Percentiles rank a stretch among this genome's conserved stretches.
These are phyloP conservation scores for Drosophila kanapiae DNA, from an alignment of 1,140 invertebrate genomes.

Conservation along the genomic window DNA sequence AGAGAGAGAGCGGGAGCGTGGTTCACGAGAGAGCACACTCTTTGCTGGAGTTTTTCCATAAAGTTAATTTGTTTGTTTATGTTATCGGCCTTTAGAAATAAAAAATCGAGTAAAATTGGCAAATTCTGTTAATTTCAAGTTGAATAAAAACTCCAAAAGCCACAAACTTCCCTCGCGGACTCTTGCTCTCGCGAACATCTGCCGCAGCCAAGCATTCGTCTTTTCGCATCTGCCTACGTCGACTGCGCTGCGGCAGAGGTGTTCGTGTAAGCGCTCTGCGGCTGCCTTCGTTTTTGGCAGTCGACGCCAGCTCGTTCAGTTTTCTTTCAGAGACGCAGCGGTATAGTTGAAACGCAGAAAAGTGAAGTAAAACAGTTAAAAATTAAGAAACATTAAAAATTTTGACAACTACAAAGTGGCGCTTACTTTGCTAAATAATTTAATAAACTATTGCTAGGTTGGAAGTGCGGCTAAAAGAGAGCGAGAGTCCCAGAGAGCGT, in stretches of 20 bases:
- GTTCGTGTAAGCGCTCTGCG: constrained; percentile 28
- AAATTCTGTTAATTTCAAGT: neutral
- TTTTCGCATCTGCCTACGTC: constrained; percentile 48
- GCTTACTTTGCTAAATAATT: neutral
- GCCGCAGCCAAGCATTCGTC: constrained; percentile 18
- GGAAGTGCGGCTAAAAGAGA: neutral
- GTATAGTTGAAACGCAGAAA: constrained; percentile 62
- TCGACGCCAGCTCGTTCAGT: constrained; percentile 69
- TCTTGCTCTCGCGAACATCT: constrained; percentile 38
- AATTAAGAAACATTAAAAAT: constrained; percentile 7
- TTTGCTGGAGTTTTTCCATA: neutral
- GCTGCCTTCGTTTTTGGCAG: constrained; percentile 45
- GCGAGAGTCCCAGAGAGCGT: neutral
- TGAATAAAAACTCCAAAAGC: neutral
- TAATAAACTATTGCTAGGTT: neutral
- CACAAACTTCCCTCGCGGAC: constrained; percentile 5
- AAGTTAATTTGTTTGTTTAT: constrained; percentile 32
- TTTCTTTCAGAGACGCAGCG: constrained; percentile 52
- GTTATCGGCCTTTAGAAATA: neutral
- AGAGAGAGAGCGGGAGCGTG: constrained; percentile 17
- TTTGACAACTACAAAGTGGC: constrained; percentile 38
- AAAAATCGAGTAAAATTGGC: neutral
- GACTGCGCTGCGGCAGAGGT: constrained; percentile 29
- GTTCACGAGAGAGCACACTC: constrained; percentile 3
- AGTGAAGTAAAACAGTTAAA: neutral